Conservation (phyloP, 2,797 vertebrate genomes). For the Tenualosa thibaudeaui region DNA sequence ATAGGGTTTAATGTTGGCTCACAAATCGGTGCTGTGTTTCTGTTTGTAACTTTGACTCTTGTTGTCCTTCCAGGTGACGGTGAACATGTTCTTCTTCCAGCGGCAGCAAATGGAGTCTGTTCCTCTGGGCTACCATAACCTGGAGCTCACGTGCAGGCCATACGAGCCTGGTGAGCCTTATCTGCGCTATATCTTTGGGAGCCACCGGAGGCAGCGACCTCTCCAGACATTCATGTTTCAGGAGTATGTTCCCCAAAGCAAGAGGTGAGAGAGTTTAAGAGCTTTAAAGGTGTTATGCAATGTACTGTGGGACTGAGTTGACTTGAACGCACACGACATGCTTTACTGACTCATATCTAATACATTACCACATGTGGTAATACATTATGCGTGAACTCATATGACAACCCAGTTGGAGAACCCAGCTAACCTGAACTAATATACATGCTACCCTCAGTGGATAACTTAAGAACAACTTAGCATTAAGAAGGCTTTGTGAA, state of each 20-base stretch:
- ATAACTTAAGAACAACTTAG: no score
- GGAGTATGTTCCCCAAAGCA: slow-evolving; percentile 67
- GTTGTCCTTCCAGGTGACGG: slow-evolving; percentile 73
- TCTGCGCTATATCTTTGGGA: slow-evolving; percentile 76
- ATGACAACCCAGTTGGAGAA: no score
- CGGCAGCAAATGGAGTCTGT: slow-evolving; percentile 77
- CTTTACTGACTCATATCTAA: no score
- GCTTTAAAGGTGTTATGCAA: no score
- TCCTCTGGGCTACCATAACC: slow-evolving; percentile 76
- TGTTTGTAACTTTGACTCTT: neutral
- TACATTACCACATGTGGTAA: no score
- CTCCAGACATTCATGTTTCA: slow-evolving; percentile 77
- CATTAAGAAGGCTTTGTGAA: no score
- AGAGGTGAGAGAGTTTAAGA: slow-evolving; percentile 62
- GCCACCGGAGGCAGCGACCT: slow-evolving; percentile 59
- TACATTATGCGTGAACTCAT: no score
- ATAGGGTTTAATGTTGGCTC: neutral
- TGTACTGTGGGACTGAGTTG: neutral
- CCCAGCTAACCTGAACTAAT: no score
- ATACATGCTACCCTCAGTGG: no score
- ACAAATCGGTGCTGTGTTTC: neutral
- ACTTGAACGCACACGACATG: neutral
- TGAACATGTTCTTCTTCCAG: slow-evolving; percentile 86
- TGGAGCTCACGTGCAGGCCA: slow-evolving; percentile 79
- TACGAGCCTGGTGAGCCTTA: slow-evolving; percentile 84